A percentile compares a stretch with the other conserved stretches of the same genome.
Conservation (phyloP, 2,888 invertebrate species). For the Eumerus sabulonum region DNA sequence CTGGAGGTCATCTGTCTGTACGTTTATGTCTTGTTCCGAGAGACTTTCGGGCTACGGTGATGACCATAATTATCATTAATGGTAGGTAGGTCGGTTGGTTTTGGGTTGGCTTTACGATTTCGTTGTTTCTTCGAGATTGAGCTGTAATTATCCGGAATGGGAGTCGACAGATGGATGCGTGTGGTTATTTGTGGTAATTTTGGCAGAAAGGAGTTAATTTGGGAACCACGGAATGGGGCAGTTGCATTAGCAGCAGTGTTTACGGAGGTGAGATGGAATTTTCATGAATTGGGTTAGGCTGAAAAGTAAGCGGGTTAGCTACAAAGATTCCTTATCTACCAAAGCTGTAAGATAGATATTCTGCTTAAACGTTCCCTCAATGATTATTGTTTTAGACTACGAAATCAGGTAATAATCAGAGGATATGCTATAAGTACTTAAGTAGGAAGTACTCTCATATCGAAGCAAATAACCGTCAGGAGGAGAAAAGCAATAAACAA, state of each 20-base stretch:
- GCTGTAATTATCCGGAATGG: conserved; percentile 65
- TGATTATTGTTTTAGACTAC: too few species aligned
- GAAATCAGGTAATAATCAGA: too few species aligned
- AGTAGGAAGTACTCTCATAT: too few species aligned
- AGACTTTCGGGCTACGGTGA: conserved; percentile 43
- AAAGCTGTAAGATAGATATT: too few species aligned
- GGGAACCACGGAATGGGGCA: conserved; percentile 32
- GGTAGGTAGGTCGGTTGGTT: conserved; percentile 23
- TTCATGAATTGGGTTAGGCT: too few species aligned
- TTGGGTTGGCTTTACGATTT: not conserved
- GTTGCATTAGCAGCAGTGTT: conserved; percentile 18
- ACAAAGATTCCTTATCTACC: too few species aligned
- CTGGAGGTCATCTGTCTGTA: conserved; percentile 39
- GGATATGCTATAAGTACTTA: too few species aligned
- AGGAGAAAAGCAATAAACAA: too few species aligned
- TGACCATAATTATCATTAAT: conserved; percentile 68
- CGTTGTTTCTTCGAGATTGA: conserved; percentile 44
- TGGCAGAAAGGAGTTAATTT: conserved; percentile 45
- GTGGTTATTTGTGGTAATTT: conserved; percentile 31
- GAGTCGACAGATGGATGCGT: conserved; percentile 63
- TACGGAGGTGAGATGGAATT: not conserved
- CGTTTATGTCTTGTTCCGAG: conserved; percentile 57
- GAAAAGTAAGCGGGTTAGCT: too few species aligned
- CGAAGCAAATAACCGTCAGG: too few species aligned
- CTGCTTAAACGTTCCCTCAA: too few species aligned